Base-by-base conservation (phyloP, 2,888 invertebrate genomes). In the Volucella inanis region DNA sequence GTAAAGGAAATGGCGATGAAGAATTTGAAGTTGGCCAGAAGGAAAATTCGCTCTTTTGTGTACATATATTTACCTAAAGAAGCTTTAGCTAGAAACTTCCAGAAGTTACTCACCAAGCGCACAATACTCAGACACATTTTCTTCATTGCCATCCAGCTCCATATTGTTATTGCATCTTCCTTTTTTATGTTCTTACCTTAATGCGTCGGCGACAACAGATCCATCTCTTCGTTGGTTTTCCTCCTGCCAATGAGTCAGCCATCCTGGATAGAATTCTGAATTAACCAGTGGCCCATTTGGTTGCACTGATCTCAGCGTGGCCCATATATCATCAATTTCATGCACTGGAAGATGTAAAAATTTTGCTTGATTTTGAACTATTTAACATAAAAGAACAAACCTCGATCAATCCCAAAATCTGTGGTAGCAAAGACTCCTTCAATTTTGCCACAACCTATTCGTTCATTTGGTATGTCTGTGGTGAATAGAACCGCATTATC, bases 241-340 rank as follows among this genome's bases (percentile, higher is more conserved):
- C 88, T 95, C 94, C 64, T 95, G 95, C 98, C 98, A 98, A 90
- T 97, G 96, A 6, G 97, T 96, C 65, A 98, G 91, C 98, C 98
- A 98, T 11, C 98, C 98, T 0, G 97, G 95, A 92, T 98, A 98
- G 92, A 94, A 98, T 92, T 98, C 98, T 0, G 97, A 97, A 92
- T 98, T 98, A 74, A 98, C 97, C 79, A 97, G 90, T 0, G 98
- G 98, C 0, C 98, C 98, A 82, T 93, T 92, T 0, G 94, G 93
- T 89, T 94, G 93, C 75, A 93, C 92, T 0, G 84, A 87, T 1
- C 95, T 93, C 87, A 95, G 91, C 1, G 89, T 88, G 57, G 89
- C 87, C 90, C 94, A 95, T 47, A 91, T 89, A 1, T 89, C 67
- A 4, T 90, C 89, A 54, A 92, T 89, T 87, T 91, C 90, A 67